Evolutionary conservation across 2,797 vertebrate genomes (phyloP).

Genomic region (Triplophysa bombifrons): DNA sequence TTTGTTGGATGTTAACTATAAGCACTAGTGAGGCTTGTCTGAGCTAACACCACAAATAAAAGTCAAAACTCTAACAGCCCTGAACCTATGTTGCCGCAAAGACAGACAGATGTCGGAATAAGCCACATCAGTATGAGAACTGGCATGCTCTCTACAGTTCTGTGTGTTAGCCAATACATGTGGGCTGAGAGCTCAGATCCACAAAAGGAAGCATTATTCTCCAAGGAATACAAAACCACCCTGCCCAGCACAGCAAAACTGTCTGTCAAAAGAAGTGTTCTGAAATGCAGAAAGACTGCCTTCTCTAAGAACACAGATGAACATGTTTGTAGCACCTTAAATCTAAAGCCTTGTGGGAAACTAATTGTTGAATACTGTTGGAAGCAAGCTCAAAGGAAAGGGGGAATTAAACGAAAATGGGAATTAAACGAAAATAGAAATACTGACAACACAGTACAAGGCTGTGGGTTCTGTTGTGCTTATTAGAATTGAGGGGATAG

Average conservation of each 20-base stretch:
- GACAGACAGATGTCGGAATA: constrained; percentile 5
- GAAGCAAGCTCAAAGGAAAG: neutral
- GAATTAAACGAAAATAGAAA: constrained; percentile 16
- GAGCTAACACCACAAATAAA: neutral
- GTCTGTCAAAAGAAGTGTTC: constrained; percentile 30
- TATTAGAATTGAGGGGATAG: neutral
- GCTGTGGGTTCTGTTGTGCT: neutral
- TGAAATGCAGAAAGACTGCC: neutral
- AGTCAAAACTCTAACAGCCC: neutral
- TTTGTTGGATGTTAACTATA: neutral
- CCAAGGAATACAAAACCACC: constrained; percentile 19
- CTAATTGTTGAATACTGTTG: constrained; percentile 22
- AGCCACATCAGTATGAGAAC: constrained; percentile 18
- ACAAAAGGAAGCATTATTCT: constrained; percentile 39
- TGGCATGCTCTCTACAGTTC: constrained; percentile 16
- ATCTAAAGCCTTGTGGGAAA: constrained; percentile 6
- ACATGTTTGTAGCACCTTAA: constrained; percentile 36
- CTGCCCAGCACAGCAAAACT: constrained; percentile 22
- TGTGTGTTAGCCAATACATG: constrained; percentile 29
- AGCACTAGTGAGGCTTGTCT: neutral
- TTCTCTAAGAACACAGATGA: constrained; percentile 21
- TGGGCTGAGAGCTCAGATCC: constrained; percentile 29
- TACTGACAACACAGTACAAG: neutral
- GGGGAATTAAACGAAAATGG: constrained; percentile 1
- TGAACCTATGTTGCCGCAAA: neutral